Evolutionary conservation across 2,888 invertebrate genomes (phyloP).

Genomic region (Eumerus sabulonum): DNA sequence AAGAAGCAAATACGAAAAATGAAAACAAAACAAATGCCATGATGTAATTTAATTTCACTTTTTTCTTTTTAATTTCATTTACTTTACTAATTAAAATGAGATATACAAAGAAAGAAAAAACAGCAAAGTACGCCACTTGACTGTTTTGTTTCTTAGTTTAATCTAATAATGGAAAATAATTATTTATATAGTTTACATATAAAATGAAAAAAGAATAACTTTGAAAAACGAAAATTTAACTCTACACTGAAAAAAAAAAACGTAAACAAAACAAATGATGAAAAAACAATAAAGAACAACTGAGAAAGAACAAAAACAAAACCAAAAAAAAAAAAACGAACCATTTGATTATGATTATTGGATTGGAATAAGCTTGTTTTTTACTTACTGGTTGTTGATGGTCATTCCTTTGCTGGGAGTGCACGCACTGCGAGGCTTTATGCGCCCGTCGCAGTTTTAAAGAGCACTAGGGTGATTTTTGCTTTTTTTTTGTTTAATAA

Average conservation of each 20-base stretch:
- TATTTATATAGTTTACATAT: constrained; percentile 51
- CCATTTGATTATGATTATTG: constrained; percentile 24
- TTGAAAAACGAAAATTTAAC: constrained; percentile 8
- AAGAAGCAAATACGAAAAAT: constrained; percentile 13
- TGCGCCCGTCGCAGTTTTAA: no score
- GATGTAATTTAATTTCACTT: constrained; percentile 50
- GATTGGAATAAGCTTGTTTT: constrained; percentile 17
- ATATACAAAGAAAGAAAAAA: neutral
- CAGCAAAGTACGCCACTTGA: constrained; percentile 23
- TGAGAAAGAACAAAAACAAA: constrained; percentile 16
- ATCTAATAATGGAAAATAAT: constrained; percentile 46
- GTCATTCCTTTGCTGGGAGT: constrained; percentile 7
- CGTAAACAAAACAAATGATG: constrained; percentile 44
- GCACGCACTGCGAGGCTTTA: no score
- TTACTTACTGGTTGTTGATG: constrained; percentile 39
- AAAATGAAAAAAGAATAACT: neutral
- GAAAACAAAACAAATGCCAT: constrained; percentile 48
- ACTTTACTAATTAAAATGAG: constrained; percentile 33
- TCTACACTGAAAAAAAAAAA: constrained; percentile 40
- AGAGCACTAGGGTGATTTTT: no score
- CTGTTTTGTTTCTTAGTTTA: constrained; percentile 48
- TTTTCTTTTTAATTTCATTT: constrained; percentile 15
- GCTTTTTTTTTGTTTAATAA: no score
- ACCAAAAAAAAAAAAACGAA: no score
- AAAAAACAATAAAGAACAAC: constrained; percentile 55